Base-by-base conservation (phyloP, 2,113 vertebrate genomes). In the Herpetotheres cachinnans region DNA sequence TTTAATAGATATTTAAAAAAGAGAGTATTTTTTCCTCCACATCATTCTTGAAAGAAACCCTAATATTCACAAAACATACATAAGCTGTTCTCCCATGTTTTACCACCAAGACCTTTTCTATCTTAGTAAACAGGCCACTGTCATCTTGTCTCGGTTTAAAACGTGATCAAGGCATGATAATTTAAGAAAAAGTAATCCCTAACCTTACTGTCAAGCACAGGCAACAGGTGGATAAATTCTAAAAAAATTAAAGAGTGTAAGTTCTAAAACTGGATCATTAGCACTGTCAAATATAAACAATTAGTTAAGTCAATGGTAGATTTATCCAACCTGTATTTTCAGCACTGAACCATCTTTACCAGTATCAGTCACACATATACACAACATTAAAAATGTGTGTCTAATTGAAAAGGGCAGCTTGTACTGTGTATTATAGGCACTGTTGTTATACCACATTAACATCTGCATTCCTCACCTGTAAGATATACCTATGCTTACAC, bases 371-470 rank as follows among this genome's bases (percentile, higher is more conserved):
- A 65, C 0, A 3, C 6, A 32, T 2, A 30, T 2, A 66, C 3
- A 54, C 17, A 56, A 29, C 79, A 67, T 20, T 34, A 18, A 19
- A 38, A 50, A n/a, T 7, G 22, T 8, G 26, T n/a, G 13, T 55
- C 47, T 19, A 62, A 32, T 0, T 49, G 25, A 67, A 59, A 27
- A 44, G 34, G 30, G 4, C 30, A 11, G 6, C 16, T 6, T 13
- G 9, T 8, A 13, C 27, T 25, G 6, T 17, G 14, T 12, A 59
- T 2, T 50, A 65, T 0, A 3, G 0, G 13, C 34, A 82, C 7
- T 40, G 42, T 1, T 67, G 19, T 34, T 74, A 7, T 13, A 82
- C 49, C 32, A 17, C 4, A 70, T 10, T 20, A 55, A 81, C 26
- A 65, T 14, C 32, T 7, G 47, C 25, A 63, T 30, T 90, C 25